Evolutionary conservation across 2,113 vertebrate species (phyloP).

Genomic region (Pelodiscus sinensis): DNA sequence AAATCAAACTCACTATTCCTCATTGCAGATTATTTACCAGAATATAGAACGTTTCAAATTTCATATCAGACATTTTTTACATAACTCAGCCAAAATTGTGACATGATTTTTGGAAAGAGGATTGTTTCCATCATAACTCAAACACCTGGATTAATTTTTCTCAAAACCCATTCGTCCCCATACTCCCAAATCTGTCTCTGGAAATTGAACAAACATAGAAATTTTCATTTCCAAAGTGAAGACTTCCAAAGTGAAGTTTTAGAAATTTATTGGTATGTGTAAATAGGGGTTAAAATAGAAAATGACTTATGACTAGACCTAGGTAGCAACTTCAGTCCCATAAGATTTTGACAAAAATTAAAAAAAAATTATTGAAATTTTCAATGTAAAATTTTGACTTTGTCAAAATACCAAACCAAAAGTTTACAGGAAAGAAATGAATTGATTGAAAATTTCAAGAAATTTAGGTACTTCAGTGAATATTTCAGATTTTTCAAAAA

Average conservation of each 20-base stretch:
- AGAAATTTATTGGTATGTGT: not conserved
- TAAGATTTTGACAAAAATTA: not conserved
- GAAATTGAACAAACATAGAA: not conserved
- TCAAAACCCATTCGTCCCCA: not conserved
- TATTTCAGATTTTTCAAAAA: not conserved
- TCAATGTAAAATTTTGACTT: not conserved
- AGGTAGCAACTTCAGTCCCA: not conserved
- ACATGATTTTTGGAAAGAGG: not conserved
- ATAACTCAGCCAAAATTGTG: not conserved
- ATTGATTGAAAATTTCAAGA: not conserved
- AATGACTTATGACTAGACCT: not conserved
- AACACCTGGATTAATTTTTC: not conserved
- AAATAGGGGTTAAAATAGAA: not conserved
- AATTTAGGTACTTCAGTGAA: too few relatives aligned
- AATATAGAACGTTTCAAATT: not conserved
- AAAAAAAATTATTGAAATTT: not conserved
- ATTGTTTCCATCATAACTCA: not conserved
- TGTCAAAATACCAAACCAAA: not conserved
- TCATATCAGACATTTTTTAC: not conserved
- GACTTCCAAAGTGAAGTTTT: not conserved
- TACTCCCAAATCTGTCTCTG: not conserved
- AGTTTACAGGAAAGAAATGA: not conserved
- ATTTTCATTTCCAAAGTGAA: not conserved
- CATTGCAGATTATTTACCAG: not conserved
- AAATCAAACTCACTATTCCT: not conserved